Percentiles rank a stretch among this genome's conserved stretches.
Evolutionary conservation across 1,140 invertebrate genomes (phyloP).

Genomic region (Lepidurus apus): DNA sequence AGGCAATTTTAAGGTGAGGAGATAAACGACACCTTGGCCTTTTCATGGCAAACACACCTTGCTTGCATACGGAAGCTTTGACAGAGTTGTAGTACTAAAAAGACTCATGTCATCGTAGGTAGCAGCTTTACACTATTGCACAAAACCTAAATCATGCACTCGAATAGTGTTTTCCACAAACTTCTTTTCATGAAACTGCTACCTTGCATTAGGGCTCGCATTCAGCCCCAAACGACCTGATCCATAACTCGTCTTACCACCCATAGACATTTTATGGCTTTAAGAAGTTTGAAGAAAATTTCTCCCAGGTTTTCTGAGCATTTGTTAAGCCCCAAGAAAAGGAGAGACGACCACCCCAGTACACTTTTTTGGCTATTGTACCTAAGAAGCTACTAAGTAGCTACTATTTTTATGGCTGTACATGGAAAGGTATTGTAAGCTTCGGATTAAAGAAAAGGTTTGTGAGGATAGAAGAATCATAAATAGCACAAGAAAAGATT

Average conservation of each 20-base stretch:
- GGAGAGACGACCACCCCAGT: background rate
- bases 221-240: background rate
- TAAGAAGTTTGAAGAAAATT: background rate
- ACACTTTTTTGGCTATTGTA: no score
- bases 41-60: background rate
- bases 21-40: background rate
- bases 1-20: background rate
- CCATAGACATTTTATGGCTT: slow-evolving; percentile 13
- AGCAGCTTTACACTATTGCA: background rate
- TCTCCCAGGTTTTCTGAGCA: background rate
- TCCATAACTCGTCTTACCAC: slow-evolving; percentile 7
- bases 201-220: slow-evolving; percentile 9
- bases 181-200: slow-evolving; percentile 1
- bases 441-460: no score
- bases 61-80: background rate
- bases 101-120: slow-evolving; percentile 4
- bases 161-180: background rate
- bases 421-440: no score
- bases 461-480: no score
- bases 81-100: slow-evolving; percentile 1
- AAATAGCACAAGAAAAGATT: background rate
- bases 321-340: background rate
- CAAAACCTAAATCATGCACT: slow-evolving; percentile 4
- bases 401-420: no score
- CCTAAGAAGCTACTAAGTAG: no score